Percentiles rank a stretch among this genome's conserved stretches.
These are phyloP conservation scores for Tyria jacobaeae DNA, from an alignment of 2,888 invertebrate species.

Conservation along the genomic window DNA sequence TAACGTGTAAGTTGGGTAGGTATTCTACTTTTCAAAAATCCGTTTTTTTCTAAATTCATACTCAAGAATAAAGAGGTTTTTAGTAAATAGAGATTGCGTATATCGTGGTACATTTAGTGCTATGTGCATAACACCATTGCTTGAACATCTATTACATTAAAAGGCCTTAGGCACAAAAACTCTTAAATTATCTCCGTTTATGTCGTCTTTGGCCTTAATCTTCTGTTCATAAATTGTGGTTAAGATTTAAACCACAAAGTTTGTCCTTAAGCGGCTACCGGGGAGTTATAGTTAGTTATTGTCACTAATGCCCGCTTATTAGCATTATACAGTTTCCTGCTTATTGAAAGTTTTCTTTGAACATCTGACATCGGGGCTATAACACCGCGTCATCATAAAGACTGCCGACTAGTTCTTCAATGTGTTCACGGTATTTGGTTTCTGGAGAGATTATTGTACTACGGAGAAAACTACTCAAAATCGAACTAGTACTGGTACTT, in stretches of 20 bases:
- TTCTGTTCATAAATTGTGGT: slow-evolving; percentile 40
- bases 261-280: slow-evolving; percentile 55
- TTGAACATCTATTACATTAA: not conserved
- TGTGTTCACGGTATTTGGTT: slow-evolving; percentile 20
- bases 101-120: not conserved
- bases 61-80: not conserved
- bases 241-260: slow-evolving; percentile 27
- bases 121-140: not conserved
- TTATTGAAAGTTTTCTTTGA: slow-evolving; percentile 17
- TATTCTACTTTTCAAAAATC: too few relatives aligned
- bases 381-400: slow-evolving; percentile 30
- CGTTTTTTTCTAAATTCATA: too few relatives aligned
- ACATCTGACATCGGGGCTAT: slow-evolving; percentile 32
- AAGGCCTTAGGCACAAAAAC: slow-evolving; percentile 16
- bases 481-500: slow-evolving; percentile 32
- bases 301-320: slow-evolving; percentile 35
- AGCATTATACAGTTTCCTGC: slow-evolving; percentile 16
- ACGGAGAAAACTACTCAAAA: slow-evolving; percentile 13
- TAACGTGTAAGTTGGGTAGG: too few relatives aligned
- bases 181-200: slow-evolving; percentile 48
- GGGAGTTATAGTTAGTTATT: slow-evolving; percentile 50
- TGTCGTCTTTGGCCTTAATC: slow-evolving; percentile 38
- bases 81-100: not conserved
- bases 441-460: slow-evolving; percentile 7
- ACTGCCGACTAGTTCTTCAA: slow-evolving; percentile 39